Conservation (phyloP, 2,113 vertebrate species). For the Lycaon pictus region DNA sequence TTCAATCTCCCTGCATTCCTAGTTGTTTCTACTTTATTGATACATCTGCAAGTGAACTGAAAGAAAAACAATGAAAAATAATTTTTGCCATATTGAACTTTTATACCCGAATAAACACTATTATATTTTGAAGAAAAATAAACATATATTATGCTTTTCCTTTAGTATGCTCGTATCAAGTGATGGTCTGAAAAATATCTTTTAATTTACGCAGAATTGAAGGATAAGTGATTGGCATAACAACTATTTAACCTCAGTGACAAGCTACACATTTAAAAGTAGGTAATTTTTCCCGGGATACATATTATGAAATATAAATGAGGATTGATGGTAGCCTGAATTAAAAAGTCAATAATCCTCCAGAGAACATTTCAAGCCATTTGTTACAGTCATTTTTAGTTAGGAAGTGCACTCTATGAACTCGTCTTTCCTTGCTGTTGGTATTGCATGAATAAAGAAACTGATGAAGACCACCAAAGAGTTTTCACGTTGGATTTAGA, state of each 20-base stretch:
- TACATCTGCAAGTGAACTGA: not conserved
- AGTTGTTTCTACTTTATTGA: not conserved
- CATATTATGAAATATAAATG: constrained; percentile 68
- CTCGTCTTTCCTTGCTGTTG: not conserved
- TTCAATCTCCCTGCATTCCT: not conserved
- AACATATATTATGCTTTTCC: not conserved
- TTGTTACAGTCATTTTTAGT: constrained; percentile 21
- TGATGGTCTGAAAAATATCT: not conserved
- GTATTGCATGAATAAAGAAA: not conserved
- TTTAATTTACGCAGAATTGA: not conserved
- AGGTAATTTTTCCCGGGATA: constrained; percentile 26
- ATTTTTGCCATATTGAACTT: not conserved
- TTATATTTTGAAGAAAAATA: not conserved
- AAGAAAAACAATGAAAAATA: not conserved
- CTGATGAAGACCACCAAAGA: not conserved
- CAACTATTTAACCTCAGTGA: constrained; percentile 49
- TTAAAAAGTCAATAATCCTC: constrained; percentile 74
- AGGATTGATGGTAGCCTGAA: constrained; percentile 53
- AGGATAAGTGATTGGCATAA: constrained; percentile 24
- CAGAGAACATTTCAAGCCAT: constrained; percentile 59
- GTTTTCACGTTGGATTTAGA: not conserved
- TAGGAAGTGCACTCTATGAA: constrained; percentile 32
- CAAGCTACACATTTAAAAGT: constrained; percentile 37
- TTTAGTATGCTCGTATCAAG: not conserved
- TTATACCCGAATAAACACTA: not conserved